Evolutionary conservation across 2,113 vertebrate species (phyloP).

Genomic region (Aegotheles bennettii): DNA sequence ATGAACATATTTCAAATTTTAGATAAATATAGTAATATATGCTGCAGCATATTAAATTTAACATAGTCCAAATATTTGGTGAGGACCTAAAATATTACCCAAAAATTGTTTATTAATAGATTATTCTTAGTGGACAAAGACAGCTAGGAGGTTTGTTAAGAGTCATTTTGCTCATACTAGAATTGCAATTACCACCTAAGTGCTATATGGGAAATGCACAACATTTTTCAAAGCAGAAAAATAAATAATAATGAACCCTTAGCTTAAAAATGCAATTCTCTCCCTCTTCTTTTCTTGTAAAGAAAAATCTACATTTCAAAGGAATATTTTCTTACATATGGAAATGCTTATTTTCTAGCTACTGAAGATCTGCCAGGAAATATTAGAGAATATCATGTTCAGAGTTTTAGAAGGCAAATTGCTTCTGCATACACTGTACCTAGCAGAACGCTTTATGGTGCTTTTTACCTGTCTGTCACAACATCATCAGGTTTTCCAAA

Average conservation of each 20-base stretch:
- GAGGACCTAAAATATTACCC: background rate
- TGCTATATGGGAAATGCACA: conserved; percentile 16
- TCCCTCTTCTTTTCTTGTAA: conserved; percentile 25
- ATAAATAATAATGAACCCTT: conserved; percentile 34
- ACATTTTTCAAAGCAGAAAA: conserved; percentile 51
- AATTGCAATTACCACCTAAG: conserved; percentile 30
- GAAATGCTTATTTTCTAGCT: conserved; percentile 64
- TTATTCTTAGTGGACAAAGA: background rate
- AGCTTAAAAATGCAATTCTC: conserved; percentile 30
- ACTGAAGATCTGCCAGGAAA: conserved; percentile 46
- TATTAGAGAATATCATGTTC: conserved; percentile 50
- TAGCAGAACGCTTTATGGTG: conserved; percentile 44
- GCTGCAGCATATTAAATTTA: background rate
- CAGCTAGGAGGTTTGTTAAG: background rate
- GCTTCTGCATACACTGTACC: conserved; percentile 36
- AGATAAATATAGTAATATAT: background rate
- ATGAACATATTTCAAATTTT: background rate
- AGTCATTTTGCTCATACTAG: conserved; percentile 30
- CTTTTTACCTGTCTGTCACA: conserved; percentile 41
- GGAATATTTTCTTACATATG: conserved; percentile 55
- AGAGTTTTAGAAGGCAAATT: conserved; percentile 65
- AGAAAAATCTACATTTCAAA: conserved; percentile 65
- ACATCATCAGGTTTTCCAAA: conserved; percentile 48
- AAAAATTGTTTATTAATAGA: conserved; percentile 24
- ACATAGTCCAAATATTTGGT: background rate